These are phyloP conservation scores for Cantharis rustica DNA, from an alignment of 2,888 invertebrate genomes.

Conservation along the genomic window DNA sequence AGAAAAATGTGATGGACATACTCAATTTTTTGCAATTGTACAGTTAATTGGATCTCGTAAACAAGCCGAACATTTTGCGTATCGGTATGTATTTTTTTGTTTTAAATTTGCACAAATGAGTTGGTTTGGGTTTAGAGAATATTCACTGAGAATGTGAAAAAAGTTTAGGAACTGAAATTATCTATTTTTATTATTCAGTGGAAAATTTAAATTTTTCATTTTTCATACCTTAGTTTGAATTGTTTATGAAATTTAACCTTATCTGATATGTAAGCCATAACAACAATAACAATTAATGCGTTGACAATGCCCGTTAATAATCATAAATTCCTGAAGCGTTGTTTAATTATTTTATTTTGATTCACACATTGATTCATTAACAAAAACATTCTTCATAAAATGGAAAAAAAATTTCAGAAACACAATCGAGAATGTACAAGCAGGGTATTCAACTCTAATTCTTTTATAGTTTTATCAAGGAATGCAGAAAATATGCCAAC, in stretches of 20 bases:
- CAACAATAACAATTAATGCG: neutral
- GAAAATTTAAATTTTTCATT: too few species aligned
- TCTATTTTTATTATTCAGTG: too few species aligned
- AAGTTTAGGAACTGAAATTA: too few species aligned
- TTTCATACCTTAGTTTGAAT: neutral
- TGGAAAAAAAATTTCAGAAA: too few species aligned
- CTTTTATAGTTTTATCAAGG: too few species aligned
- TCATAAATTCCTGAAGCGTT: neutral
- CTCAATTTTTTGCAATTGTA: constrained; percentile 97
- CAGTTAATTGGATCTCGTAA: constrained; percentile 98
- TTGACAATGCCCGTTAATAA: neutral
- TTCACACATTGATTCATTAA: neutral
- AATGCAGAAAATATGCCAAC: too few species aligned
- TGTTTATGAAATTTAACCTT: neutral
- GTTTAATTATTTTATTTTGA: neutral
- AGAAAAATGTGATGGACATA: constrained; percentile 95
- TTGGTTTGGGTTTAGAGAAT: neutral
- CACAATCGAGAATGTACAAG: too few species aligned
- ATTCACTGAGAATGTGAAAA: too few species aligned
- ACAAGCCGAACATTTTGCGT: constrained; percentile 98
- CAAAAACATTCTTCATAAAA: neutral
- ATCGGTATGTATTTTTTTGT: constrained; percentile 64
- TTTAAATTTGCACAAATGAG: neutral
- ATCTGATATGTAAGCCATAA: neutral
- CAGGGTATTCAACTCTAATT: too few species aligned